A percentile compares a stretch with the other conserved stretches of the same genome.
Evolutionary conservation across 1,140 invertebrate genomes (phyloP).

Genomic region (Samia ricini): DNA sequence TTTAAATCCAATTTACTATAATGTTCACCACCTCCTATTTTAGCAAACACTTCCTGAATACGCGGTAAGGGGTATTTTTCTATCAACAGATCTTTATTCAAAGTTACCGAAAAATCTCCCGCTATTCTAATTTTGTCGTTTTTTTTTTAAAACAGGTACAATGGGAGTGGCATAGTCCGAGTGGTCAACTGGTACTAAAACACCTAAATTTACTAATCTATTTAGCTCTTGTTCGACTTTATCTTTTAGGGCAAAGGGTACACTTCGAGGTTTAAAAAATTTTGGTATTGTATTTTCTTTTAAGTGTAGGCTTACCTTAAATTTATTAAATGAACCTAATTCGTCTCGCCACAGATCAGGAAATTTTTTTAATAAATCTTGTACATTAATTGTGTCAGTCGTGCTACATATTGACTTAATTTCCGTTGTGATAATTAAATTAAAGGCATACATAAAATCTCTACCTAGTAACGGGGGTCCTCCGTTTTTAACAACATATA

Average conservation of each 20-base stretch:
- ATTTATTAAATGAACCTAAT: constrained; percentile 6
- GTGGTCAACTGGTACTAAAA: constrained; percentile 24
- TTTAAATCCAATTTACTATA: constrained; percentile 46
- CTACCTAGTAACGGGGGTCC: constrained; percentile 32
- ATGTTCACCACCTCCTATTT: constrained; percentile 30
- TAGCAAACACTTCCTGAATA: constrained; percentile 36
- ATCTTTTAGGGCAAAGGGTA: background rate
- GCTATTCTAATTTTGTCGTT: constrained; percentile 30
- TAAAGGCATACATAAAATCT: constrained; percentile 35
- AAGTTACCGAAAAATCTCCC: constrained; percentile 32
- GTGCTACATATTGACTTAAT: background rate
- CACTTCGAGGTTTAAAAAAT: constrained; percentile 4
- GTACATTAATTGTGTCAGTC: background rate
- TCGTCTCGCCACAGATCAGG: background rate
- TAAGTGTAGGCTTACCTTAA: background rate
- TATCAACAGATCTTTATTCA: constrained; percentile 32
- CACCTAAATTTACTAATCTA: constrained; percentile 11
- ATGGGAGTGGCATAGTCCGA: constrained; percentile 34
- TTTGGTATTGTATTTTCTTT: background rate
- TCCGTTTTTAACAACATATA: constrained; percentile 20
- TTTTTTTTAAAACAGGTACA: constrained; percentile 33
- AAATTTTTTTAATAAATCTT: background rate
- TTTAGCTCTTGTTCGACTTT: constrained; percentile 5
- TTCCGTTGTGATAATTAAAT: constrained; percentile 16
- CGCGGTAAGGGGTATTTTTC: constrained; percentile 35